Conservation (phyloP, 1,140 invertebrate genomes). For the Sarcophaga peregrina region DNA sequence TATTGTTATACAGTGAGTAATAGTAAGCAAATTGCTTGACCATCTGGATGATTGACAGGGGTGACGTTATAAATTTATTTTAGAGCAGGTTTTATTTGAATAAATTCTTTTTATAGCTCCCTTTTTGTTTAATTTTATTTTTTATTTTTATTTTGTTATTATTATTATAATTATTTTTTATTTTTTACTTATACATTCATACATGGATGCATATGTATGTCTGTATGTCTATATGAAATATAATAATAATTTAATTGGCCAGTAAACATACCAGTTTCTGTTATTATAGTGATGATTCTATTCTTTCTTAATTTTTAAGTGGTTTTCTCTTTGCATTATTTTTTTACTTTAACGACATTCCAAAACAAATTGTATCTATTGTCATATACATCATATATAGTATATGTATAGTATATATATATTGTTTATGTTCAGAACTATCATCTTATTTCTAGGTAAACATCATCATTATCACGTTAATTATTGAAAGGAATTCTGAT, state of each 20-base stretch:
- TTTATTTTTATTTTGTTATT: neutral
- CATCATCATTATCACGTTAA: too few relatives aligned
- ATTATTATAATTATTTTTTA: slow-evolving; percentile 13
- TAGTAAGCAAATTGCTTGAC: neutral
- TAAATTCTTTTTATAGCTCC: too few relatives aligned
- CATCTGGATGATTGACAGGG: neutral
- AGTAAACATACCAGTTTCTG: slow-evolving; percentile 5
- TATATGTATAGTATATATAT: too few relatives aligned
- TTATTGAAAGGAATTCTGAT: too few relatives aligned
- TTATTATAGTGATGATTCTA: neutral
- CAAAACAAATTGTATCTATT: too few relatives aligned
- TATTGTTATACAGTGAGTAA: neutral
- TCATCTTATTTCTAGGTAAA: too few relatives aligned
- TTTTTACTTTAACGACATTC: neutral
- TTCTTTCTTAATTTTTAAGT: neutral
- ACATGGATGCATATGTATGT: too few relatives aligned
- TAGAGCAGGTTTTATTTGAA: slow-evolving; percentile 8
- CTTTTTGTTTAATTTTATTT: neutral
- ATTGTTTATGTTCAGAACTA: too few relatives aligned
- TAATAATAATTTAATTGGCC: slow-evolving; percentile 11
- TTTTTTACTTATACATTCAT: neutral
- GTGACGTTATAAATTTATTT: neutral
- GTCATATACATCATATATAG: too few relatives aligned
- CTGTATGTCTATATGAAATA: neutral
- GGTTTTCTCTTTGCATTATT: neutral